Base-by-base conservation (phyloP, 2,888 invertebrate genomes). In the Ctenicera cuprea region DNA sequence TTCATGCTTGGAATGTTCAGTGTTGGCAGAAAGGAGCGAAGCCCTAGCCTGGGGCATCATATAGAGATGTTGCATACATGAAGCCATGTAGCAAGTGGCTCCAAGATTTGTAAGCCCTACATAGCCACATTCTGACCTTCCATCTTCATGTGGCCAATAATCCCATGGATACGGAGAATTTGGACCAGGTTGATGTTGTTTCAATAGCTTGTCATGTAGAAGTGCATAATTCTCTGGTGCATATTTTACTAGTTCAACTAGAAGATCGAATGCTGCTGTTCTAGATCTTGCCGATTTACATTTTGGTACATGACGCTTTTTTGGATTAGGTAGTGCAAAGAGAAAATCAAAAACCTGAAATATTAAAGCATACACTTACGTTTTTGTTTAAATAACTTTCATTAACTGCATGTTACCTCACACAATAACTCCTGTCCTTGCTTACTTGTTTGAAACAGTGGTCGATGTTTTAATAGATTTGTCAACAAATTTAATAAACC, bases 31-130 rank as follows among this genome's bases (percentile, higher is more conserved):
- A 68, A 98, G 88, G 80, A 98, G 93, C 0, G 96, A 94, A 59
- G 94, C 92, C 63, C 97, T 89, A 0, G 97, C 96, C 83, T 95
- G 95, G 4, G 97, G 97, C 94, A 98, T 97, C 97, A 98, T 98
- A 86, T 96, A 98, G 77, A 98, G 88, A 87, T 98, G 98, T 86
- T 98, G 98, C 93, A 98, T 95, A 83, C 97, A 97, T 1, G 97
- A 96, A 9, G 98, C 98, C 97, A 98, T 97, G 87, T 98, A 98
- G 86, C 98, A 98, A 0, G 98, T 98, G 26, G 98, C 98, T 26
- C 98, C 98, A 14, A 98, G 90, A 88, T 98, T 98, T 0, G 97
- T 97, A 3, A 98, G 89, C 0, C 98, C 98, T 0, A 97, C 97
- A 87, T 96, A 97, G 11, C 98, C 98, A 86, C 97, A 97, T 83